A percentile compares a stretch with the other conserved stretches of the same genome.
Evolutionary conservation across 1,140 invertebrate genomes (phyloP).

Genomic region (Yoshiicerus persimilis): DNA sequence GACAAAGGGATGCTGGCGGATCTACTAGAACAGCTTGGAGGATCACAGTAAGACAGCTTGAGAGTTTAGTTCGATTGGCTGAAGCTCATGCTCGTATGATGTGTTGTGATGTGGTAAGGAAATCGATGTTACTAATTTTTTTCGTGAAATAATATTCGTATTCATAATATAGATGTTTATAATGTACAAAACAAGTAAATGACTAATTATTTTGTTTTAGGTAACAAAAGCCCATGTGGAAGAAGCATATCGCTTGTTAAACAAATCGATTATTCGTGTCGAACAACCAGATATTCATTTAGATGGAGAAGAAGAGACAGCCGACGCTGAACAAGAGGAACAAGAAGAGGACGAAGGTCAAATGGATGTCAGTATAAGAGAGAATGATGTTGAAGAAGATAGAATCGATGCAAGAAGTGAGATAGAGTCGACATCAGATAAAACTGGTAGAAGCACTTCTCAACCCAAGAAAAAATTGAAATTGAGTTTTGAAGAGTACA

Average conservation of each 20-base stretch:
- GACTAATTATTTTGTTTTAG: no score
- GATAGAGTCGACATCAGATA: slow-evolving; percentile 34
- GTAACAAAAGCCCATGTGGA: slow-evolving; percentile 80
- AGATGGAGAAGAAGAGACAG: slow-evolving; percentile 69
- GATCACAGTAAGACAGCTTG: slow-evolving; percentile 98
- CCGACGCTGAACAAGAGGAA: slow-evolving; percentile 54
- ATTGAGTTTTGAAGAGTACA: slow-evolving; percentile 94
- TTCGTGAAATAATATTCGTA: no score
- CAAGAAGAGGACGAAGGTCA: slow-evolving; percentile 43
- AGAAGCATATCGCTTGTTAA: slow-evolving; percentile 92
- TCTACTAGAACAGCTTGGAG: slow-evolving; percentile 77
- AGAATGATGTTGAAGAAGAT: slow-evolving; percentile 55
- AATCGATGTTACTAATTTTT: not conserved
- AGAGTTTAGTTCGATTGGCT: slow-evolving; percentile 93
- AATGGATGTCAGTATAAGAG: slow-evolving; percentile 36
- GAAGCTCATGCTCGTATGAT: slow-evolving; percentile 96
- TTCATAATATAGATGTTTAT: not conserved
- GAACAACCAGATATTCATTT: slow-evolving; percentile 97
- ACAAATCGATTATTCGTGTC: slow-evolving; percentile 96
- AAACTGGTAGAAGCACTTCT: not conserved
- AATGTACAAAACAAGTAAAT: no score
- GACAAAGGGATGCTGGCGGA: slow-evolving; percentile 77
- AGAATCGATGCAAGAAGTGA: slow-evolving; percentile 32
- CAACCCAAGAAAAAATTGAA: slow-evolving; percentile 78
- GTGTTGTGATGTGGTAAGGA: slow-evolving; percentile 80